Percentiles rank a stretch among this genome's conserved stretches.
These are phyloP conservation scores for Probosciger aterrimus DNA, from an alignment of 2,113 vertebrate genomes.

Conservation along the genomic window DNA sequence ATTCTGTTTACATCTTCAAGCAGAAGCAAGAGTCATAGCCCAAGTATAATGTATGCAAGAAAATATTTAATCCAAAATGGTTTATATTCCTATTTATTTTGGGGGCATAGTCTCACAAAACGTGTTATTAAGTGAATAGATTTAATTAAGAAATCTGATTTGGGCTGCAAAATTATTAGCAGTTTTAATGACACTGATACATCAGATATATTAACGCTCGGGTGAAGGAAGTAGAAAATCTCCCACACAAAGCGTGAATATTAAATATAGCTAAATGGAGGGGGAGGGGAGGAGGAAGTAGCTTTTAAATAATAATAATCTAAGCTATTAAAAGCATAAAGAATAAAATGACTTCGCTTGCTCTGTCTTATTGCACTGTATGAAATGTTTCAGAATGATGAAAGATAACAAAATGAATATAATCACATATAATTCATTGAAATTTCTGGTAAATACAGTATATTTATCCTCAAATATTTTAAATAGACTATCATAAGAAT, in stretches of 20 bases:
- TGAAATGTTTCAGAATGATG: background rate
- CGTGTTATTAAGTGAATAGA: background rate
- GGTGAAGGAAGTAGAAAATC: slow-evolving; percentile 14
- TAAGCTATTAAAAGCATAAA: background rate
- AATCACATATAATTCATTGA: background rate
- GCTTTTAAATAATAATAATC: background rate
- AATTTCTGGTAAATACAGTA: background rate
- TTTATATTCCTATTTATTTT: background rate
- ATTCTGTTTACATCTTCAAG: background rate
- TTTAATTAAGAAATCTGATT: background rate
- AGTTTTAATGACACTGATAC: background rate
- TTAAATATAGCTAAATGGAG: background rate
- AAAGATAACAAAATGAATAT: background rate
- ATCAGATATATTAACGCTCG: background rate
- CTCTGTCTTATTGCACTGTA: background rate
- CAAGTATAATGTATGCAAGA: background rate
- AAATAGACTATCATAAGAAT: background rate
- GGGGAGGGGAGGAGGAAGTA: accelerated
- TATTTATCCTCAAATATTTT: slow-evolving; percentile 24
- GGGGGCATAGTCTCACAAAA: background rate
- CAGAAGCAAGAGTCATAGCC: background rate
- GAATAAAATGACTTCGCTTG: background rate
- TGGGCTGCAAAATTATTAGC: slow-evolving; percentile 23
- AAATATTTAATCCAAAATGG: background rate
- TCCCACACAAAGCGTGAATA: background rate